Base-by-base conservation (phyloP, 2,113 vertebrate genomes). In the Penelope pileata region DNA sequence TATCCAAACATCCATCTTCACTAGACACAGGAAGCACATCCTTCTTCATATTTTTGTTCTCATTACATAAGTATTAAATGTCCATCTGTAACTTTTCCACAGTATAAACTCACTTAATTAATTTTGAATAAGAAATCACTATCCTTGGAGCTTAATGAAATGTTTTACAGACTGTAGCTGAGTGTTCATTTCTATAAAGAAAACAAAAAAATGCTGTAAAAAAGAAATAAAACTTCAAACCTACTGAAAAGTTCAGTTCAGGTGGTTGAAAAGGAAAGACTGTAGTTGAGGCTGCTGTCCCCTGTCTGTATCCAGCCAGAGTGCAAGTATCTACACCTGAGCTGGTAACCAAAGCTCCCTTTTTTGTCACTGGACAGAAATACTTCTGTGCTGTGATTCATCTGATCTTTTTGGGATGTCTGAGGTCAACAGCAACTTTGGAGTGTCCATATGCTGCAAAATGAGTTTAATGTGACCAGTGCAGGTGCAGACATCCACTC, bases 91-190 rank as follows among this genome's bases (percentile, higher is more conserved):
- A 91, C 54, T 76, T 92, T 85, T 91, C 72, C 79, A 63, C n/a
- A 68, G 3, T 26, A 70, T 83, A 87, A 97, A 90, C 47, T 86
- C 91, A 87, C 42, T 62, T 91, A 94, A 96, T 95, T 97, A 79
- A 86, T 95, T 85, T 91, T 70, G 80, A 96, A 79, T 93, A 92
- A 90, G 82, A 76, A 95, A 72, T 78, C 77, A 80, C 82, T 95
- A 91, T 47, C 75, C 86, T 92, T 85, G 69, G 60, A 94, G 11
- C 10, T 70, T 95, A 96, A 96, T 75, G 88, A 95, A 60, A 43
- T 91, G 53, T 82, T 89, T 96, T 92, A 95, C 53, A 94, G 47
- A 93, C n/a, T 45, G 82, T 83, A 87, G 78, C 68, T 86, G 36
- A 29, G 7, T 53, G n/a, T 32, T 94, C 19, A 16, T 53, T 86